Evolutionary conservation across 2,888 invertebrate species (phyloP), one percentile per base, ranked within the genome.

Genomic region (Aromia moschata): DNA sequence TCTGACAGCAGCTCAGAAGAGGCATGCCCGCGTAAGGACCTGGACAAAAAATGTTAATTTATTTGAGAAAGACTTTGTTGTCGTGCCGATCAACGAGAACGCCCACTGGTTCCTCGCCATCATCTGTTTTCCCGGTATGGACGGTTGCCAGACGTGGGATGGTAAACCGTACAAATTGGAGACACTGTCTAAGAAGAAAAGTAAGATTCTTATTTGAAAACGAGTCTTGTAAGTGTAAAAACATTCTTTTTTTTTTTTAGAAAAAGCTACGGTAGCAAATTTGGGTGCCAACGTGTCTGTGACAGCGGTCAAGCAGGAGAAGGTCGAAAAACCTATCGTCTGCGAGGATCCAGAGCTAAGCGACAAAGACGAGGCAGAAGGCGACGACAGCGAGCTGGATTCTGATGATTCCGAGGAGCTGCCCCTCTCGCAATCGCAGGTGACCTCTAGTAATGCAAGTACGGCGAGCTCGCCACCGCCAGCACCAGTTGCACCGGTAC

Each of bases 31-130:
- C 63, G 96, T 99, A 0, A 93, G 93, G 78, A 94, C 91, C 15
- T 99, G 99, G 98, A 98, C 98, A 0, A 95, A 96, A 77, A 90
- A 93, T 81, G 94, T 98, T 0, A 95, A 99, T 80, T 86, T 99
- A 51, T 99, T 99, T 81, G 89, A 92, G 44, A 98, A 98, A 84
- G 98, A 98, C 80, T 98, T 91, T 79, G 88, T 99, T 62, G 89
- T 99, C 66, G 91, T 99, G 78, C 99, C 99, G 65, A 96, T 99
- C 54, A 98, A 98, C 83, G 97, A 98, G 83, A 93, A 94, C 84
- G 95, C 92, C 41, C 98, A 98, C 83, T 98, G 98, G 98, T 98
- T 95, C 82, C 86, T 99, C 70, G 97, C 96, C 1, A 94, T 98
- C 45, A 93, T 99, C 55, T 98, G 98, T 79, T 98, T 91, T 79